These are phyloP conservation scores for Calephelis nemesis DNA, from an alignment of 1,140 invertebrate genomes.

Conservation along the genomic window DNA sequence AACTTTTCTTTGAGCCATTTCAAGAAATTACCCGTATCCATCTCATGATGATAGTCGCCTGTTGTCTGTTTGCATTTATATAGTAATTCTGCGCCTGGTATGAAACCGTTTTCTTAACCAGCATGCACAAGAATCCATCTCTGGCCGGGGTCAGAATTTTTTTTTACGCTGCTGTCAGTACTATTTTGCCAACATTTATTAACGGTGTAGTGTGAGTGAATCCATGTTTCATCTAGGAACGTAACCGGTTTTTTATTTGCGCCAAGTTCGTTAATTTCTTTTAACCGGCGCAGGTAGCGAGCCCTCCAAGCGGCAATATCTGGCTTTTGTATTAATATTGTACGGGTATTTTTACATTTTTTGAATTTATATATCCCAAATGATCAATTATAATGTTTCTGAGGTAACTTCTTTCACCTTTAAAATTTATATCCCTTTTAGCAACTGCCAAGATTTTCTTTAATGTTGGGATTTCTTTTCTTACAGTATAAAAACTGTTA, in stretches of 20 bases:
- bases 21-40: too few relatives aligned
- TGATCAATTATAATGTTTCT: slow-evolving; percentile 21
- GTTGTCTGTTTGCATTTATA: slow-evolving; percentile 16
- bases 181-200: background rate
- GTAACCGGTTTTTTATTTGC: slow-evolving; percentile 30
- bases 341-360: slow-evolving; percentile 30
- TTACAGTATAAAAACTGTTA: slow-evolving; percentile 19
- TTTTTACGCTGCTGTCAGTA: background rate
- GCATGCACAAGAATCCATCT: too few relatives aligned
- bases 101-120: too few relatives aligned
- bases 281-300: slow-evolving; percentile 27
- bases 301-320: slow-evolving; percentile 26
- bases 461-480: slow-evolving; percentile 20
- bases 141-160: too few relatives aligned
- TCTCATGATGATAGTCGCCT: slow-evolving; percentile 5
- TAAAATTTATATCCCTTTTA: background rate
- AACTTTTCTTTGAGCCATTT: slow-evolving; percentile 10
- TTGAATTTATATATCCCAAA: slow-evolving; percentile 33
- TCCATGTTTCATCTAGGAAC: slow-evolving; percentile 15
- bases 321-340: slow-evolving; percentile 24
- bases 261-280: slow-evolving; percentile 31
- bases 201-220: too few relatives aligned
- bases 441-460: slow-evolving; percentile 7
- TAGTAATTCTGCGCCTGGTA: background rate
- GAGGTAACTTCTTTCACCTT: too few relatives aligned